These are phyloP conservation scores for Lepidotrigona ventralis DNA, from an alignment of 1,140 invertebrate genomes.

Conservation along the genomic window DNA sequence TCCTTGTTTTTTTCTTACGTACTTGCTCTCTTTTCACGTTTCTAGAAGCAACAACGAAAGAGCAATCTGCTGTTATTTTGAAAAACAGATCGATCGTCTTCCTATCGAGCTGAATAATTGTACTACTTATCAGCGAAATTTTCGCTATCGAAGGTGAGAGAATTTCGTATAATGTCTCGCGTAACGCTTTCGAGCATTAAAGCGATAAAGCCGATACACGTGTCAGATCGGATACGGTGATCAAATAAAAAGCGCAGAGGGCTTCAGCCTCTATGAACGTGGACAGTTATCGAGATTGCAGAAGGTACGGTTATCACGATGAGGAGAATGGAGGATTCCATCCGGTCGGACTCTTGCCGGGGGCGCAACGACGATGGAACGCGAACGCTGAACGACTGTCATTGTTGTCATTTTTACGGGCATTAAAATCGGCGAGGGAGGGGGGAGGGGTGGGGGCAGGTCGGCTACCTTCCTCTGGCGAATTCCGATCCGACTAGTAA, in stretches of 20 bases:
- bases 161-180: no score
- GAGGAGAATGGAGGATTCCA: slow-evolving; percentile 71
- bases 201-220: background rate
- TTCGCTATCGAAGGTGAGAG: no score
- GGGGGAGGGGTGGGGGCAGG: no score
- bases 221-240: background rate
- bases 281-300: slow-evolving; percentile 72
- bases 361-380: slow-evolving; percentile 66
- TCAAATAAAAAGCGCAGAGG: background rate
- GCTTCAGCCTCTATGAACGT: slow-evolving; percentile 11
- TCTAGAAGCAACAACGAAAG: no score
- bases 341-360: slow-evolving; percentile 68
- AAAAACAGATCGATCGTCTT: no score
- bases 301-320: slow-evolving; percentile 66
- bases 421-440: slow-evolving; percentile 60
- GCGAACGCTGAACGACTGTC: slow-evolving; percentile 67
- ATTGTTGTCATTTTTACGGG: slow-evolving; percentile 72
- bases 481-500: slow-evolving; percentile 34
- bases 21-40: no score
- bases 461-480: slow-evolving; percentile 15
- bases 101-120: no score
- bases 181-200: background rate
- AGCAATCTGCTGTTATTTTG: no score
- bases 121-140: no score
- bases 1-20: no score